Evolutionary conservation across 2,797 vertebrate genomes (phyloP), one percentile per base, ranked within the genome.

Genomic region (Triplophysa bombifrons): DNA sequence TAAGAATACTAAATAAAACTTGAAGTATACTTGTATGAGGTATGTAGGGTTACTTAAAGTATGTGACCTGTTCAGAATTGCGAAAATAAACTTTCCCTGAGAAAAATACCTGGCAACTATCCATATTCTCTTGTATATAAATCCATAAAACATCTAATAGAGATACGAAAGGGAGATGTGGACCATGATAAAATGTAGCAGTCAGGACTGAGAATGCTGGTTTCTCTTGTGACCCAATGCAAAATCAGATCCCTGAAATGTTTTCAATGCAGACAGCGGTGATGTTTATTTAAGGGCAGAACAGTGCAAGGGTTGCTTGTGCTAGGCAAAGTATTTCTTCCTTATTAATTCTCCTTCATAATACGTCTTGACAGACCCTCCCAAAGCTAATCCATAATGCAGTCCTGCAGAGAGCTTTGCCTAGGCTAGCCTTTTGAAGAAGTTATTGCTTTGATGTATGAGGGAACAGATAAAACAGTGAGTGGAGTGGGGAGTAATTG

Each of bases 401-500:
- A 85, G 78, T 84, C 82, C 85, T 81, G 84, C 81, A 83, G 85
- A 86, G 85, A 83, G 80, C 83, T 84, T 77, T 77, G 80, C 50
- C 73, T 83, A 78, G 83, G 74, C 84, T 83, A 80, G 83, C 84
- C 88, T 86, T 84, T 88, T 86, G 84, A 87, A 86, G 84, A 85
- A 80, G 75, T 80, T 84, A 83, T 84, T 86, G 81, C 85, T 88
- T 88, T 86, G 86, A 85, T 86, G 81, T 84, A 82, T 80, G 78
- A 83, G 83, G 83, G 80, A 84, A 82, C 81, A 82, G 85, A 85
- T 83, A 85, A 87, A 85, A 86, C 83, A 84, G 78, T 79, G 72
- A 85, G 85, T 74, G 80, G 78, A 84, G 83, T 65, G 81, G 86
- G 85, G 82, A 85, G 84, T 86, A 86, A 88, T 86, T 89, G 85